These are phyloP conservation scores for Drosophila antonietae DNA, from an alignment of 2,888 invertebrate species.

Conservation along the genomic window DNA sequence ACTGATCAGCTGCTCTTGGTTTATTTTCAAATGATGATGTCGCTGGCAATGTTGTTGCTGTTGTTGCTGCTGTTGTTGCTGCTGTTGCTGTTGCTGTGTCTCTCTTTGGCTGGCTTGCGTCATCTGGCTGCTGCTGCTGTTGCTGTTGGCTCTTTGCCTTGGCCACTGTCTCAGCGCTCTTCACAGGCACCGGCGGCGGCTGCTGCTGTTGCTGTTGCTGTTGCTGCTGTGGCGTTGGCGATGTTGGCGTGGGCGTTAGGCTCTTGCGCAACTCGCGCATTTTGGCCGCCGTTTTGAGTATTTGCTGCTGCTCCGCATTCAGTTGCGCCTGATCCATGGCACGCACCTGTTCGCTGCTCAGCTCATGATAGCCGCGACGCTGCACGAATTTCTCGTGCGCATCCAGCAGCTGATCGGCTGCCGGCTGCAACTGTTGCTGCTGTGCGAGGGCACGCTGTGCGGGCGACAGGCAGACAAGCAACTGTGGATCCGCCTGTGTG, in stretches of 20 bases:
- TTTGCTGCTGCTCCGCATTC: constrained; percentile 70
- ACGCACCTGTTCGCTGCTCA: constrained; percentile 77
- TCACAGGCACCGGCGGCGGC: constrained; percentile 82
- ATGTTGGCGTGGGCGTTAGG: constrained; percentile 73
- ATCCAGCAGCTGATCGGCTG: constrained; percentile 87
- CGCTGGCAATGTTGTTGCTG: constrained; percentile 35
- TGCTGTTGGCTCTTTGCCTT: constrained; percentile 66
- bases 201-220: constrained; percentile 68
- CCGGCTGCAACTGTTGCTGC: constrained; percentile 83
- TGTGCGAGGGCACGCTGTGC: constrained; percentile 87
- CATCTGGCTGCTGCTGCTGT: constrained; percentile 55
- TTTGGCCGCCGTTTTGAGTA: constrained; percentile 75
- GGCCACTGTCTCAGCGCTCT: constrained; percentile 79
- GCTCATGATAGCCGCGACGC: constrained; percentile 87
- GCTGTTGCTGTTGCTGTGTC: constrained; percentile 20
- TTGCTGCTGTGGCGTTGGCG: constrained; percentile 81
- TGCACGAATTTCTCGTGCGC: constrained; percentile 90
- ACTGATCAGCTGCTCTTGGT: constrained; percentile 72
- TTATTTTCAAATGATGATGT: constrained; percentile 82
- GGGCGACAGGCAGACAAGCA: constrained; percentile 90
- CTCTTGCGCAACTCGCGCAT: constrained; percentile 83
- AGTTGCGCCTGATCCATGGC: constrained; percentile 75
- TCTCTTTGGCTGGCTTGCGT: constrained; percentile 49
- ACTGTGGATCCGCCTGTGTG: constrained; percentile 87
- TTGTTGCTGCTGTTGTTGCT: constrained; percentile 12